Evolutionary conservation across 2,113 vertebrate genomes (phyloP).

Genomic region (Stictonetta naevosa): DNA sequence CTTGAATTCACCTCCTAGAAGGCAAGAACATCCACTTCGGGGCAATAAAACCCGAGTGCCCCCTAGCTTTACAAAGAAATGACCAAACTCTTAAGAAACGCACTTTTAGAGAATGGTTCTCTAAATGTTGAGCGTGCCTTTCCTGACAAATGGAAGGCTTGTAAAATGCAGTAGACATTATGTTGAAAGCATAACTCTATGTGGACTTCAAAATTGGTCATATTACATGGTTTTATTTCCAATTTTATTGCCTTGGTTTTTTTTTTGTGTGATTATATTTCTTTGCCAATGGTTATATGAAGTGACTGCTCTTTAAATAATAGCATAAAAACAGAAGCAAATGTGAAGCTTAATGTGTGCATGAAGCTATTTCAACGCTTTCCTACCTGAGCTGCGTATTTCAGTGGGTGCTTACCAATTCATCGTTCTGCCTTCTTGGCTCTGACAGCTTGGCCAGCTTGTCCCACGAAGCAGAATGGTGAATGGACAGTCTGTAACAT

Average conservation of each 20-base stretch:
- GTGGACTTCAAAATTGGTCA: background rate
- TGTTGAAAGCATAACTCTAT: background rate
- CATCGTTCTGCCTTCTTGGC: background rate
- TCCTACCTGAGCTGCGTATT: background rate
- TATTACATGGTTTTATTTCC: background rate
- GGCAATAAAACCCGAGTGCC: background rate
- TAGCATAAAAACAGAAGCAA: background rate
- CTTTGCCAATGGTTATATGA: background rate
- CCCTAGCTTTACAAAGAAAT: background rate
- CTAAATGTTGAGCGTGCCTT: background rate
- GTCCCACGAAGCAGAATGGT: background rate
- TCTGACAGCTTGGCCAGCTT: background rate
- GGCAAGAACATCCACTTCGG: background rate
- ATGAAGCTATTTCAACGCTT: background rate
- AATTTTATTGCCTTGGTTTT: background rate
- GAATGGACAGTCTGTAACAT: background rate
- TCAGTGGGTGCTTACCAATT: background rate
- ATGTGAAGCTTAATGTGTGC: background rate
- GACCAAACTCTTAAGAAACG: background rate
- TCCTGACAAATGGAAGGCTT: background rate
- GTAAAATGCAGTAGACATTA: background rate
- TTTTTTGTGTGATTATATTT: background rate
- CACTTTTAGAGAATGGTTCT: background rate
- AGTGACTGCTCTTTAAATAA: background rate
- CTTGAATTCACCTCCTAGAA: background rate